Conservation (phyloP, 2,888 invertebrate genomes). For the Eilema caniola region DNA sequence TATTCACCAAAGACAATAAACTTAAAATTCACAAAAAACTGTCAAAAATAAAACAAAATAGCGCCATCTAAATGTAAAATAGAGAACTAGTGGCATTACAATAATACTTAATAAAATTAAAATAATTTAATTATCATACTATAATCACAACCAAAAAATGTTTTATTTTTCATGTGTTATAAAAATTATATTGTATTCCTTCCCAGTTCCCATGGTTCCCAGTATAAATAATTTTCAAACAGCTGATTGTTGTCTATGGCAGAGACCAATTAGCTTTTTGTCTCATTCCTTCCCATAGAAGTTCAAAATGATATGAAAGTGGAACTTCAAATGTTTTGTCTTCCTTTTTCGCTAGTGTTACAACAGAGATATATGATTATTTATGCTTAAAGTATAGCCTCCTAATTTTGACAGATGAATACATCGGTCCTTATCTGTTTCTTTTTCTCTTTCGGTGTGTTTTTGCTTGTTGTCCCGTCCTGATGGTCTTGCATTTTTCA, state of each 20-base stretch:
- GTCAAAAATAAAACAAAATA: not conserved
- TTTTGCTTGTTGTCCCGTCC: slow-evolving; percentile 76
- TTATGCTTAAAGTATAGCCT: slow-evolving; percentile 36
- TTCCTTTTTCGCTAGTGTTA: slow-evolving; percentile 19
- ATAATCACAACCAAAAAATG: not conserved
- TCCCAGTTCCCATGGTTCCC: not conserved
- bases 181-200: not conserved
- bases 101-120: not conserved
- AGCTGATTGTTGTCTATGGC: slow-evolving; percentile 73
- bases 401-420: slow-evolving; percentile 14
- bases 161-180: not conserved
- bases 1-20: slow-evolving; percentile 1
- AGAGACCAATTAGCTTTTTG: slow-evolving; percentile 38
- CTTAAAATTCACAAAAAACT: not conserved
- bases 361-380: slow-evolving; percentile 34
- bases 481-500: slow-evolving; percentile 71
- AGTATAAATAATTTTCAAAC: slow-evolving; percentile 45
- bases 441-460: slow-evolving; percentile 61
- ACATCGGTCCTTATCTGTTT: slow-evolving; percentile 48
- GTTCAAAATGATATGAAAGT: not conserved
- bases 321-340: slow-evolving; percentile 25
- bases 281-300: slow-evolving; percentile 47
- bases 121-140: too few species aligned
- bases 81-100: not conserved
- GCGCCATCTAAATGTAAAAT: slow-evolving; percentile 4